Percentiles rank a stretch among this genome's conserved stretches.
These are phyloP conservation scores for Melierax canorus DNA, from an alignment of 2,113 vertebrate genomes.

Conservation along the genomic window DNA sequence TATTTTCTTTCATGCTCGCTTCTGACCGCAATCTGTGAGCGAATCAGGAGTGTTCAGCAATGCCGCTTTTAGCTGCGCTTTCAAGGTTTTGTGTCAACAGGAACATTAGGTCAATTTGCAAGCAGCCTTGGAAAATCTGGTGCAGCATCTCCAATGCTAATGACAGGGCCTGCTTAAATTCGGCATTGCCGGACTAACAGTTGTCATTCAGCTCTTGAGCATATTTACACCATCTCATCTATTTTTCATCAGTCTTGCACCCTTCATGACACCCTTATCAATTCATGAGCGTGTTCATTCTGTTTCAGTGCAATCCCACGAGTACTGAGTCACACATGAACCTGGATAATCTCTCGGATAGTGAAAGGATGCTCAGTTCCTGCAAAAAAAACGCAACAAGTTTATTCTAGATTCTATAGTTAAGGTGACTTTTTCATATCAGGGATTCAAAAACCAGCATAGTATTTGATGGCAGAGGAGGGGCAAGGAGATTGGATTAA, in stretches of 20 bases:
- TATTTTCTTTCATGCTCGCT: not conserved
- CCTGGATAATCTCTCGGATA: not conserved
- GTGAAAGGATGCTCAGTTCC: slow-evolving; percentile 2
- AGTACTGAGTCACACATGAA: rapidly evolving
- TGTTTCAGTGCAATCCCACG: not conserved
- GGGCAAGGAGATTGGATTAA: slow-evolving; percentile 26
- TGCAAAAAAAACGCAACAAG: not conserved
- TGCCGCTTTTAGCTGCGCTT: not conserved
- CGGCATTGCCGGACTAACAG: not conserved
- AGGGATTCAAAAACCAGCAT: not conserved
- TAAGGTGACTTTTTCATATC: not conserved
- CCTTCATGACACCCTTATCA: not conserved
- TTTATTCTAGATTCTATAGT: not conserved
- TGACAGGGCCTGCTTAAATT: not conserved
- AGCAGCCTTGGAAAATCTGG: not conserved
- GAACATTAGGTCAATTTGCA: not conserved
- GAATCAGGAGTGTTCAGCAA: not conserved
- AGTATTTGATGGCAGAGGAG: not conserved
- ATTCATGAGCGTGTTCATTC: not conserved
- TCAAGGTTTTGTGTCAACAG: not conserved
- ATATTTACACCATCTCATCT: not conserved
- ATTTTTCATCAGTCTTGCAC: slow-evolving; percentile 17
- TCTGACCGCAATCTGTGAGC: not conserved
- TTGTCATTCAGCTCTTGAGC: not conserved
- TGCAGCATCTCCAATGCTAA: not conserved